Evolutionary conservation across 2,113 vertebrate species (phyloP).

Genomic region (Zosterops hypoxanthus): DNA sequence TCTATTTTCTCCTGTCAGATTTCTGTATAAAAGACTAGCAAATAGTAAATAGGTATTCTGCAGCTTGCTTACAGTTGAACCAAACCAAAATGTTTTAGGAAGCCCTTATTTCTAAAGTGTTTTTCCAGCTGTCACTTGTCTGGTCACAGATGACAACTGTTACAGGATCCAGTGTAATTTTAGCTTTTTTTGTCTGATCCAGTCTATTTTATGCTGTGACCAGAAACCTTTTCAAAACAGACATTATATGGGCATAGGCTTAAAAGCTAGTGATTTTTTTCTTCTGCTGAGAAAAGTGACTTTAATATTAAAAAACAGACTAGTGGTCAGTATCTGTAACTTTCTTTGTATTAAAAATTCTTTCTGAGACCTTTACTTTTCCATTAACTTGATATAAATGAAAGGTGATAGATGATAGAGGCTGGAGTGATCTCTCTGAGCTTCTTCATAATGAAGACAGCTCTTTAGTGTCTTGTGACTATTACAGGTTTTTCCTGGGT

Average conservation of each 20-base stretch:
- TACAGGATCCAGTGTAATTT: neutral
- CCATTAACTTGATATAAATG: neutral
- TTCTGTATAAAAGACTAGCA: neutral
- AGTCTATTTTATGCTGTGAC: neutral
- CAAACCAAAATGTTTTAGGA: neutral
- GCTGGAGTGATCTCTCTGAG: neutral
- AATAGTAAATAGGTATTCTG: neutral
- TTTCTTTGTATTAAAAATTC: neutral
- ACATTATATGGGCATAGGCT: neutral
- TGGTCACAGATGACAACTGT: neutral
- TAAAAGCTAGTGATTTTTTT: neutral
- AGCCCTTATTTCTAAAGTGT: neutral
- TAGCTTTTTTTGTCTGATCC: neutral
- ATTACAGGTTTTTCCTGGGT: neutral
- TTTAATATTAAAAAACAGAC: neutral
- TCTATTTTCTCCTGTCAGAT: neutral
- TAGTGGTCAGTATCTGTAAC: neutral
- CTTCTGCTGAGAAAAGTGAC: neutral
- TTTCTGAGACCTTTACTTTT: neutral
- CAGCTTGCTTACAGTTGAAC: neutral
- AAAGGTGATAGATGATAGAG: neutral
- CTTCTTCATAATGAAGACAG: neutral
- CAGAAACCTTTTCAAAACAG: neutral
- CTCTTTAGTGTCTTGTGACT: neutral
- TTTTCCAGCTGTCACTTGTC: neutral